These are phyloP conservation scores for Augochlorella aurata DNA, from an alignment of 2,888 invertebrate species.

Conservation along the genomic window DNA sequence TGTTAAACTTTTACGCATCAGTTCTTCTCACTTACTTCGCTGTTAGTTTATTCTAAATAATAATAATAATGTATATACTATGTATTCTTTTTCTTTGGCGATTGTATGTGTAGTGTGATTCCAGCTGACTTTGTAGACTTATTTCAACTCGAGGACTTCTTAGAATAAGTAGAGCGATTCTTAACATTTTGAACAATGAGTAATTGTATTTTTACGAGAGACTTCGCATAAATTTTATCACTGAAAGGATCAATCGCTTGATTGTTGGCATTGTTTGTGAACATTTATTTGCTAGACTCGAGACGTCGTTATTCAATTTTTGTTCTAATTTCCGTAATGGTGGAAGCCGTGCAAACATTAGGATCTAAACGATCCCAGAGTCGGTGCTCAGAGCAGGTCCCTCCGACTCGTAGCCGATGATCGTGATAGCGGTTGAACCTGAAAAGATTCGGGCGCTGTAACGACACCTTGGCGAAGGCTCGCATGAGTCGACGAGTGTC, in stretches of 20 bases:
- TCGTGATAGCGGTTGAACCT: not conserved
- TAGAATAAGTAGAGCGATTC: too few relatives aligned
- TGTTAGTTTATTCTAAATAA: too few relatives aligned
- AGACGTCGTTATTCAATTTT: not conserved
- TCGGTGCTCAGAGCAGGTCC: not conserved
- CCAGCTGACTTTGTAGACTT: too few relatives aligned
- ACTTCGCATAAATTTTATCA: too few relatives aligned
- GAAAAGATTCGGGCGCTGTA: conserved; percentile 4
- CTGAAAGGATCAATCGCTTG: not conserved
- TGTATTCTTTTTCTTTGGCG: too few relatives aligned
- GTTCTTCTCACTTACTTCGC: too few relatives aligned
- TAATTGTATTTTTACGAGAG: too few relatives aligned
- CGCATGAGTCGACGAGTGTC: conserved; percentile 35
- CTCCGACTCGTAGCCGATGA: not conserved
- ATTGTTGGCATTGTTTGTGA: not conserved
- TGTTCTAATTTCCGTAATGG: not conserved
- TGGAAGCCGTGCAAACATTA: not conserved
- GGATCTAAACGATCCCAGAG: not conserved
- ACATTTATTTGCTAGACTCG: not conserved
- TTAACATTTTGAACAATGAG: too few relatives aligned
- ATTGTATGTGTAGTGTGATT: too few relatives aligned
- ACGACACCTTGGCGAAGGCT: conserved; percentile 47
- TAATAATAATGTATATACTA: too few relatives aligned
- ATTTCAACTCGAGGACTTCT: too few relatives aligned
- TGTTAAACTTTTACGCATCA: too few relatives aligned